A percentile compares a stretch with the other conserved stretches of the same genome.
These are phyloP conservation scores for Sycophaga agraensis DNA, from an alignment of 1,140 invertebrate genomes.

Conservation along the genomic window DNA sequence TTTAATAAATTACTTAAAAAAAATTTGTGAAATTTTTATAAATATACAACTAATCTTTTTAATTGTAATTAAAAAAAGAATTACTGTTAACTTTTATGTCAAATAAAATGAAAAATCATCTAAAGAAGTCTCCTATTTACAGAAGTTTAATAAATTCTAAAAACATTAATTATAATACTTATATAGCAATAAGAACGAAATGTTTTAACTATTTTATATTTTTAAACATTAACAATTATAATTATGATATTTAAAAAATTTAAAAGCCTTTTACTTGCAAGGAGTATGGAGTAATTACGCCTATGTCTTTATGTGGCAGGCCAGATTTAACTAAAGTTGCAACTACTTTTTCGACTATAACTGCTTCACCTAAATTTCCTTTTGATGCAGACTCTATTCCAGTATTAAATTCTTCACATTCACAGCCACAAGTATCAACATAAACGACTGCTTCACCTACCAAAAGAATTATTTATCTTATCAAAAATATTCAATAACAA, in stretches of 20 bases:
- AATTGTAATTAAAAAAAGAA: too few relatives aligned
- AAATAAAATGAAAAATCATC: too few relatives aligned
- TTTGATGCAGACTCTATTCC: slow-evolving; percentile 53
- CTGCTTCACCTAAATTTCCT: slow-evolving; percentile 64
- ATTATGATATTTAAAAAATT: too few relatives aligned
- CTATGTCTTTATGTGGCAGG: slow-evolving; percentile 57
- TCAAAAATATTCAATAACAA: not conserved
- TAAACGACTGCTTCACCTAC: slow-evolving; percentile 45
- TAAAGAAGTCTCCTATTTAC: too few relatives aligned
- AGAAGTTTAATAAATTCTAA: too few relatives aligned
- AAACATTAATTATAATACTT: too few relatives aligned
- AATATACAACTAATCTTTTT: too few relatives aligned
- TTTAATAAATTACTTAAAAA: not conserved
- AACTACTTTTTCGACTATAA: slow-evolving; percentile 58
- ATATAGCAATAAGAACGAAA: too few relatives aligned
- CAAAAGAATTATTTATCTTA: too few relatives aligned
- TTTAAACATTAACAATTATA: not conserved
- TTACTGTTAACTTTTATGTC: too few relatives aligned
- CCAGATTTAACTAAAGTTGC: slow-evolving; percentile 55
- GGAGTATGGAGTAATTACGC: slow-evolving; percentile 66
- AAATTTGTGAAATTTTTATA: too few relatives aligned
- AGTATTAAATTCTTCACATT: slow-evolving; percentile 56
- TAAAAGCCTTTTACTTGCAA: slow-evolving; percentile 52
- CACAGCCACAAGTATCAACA: slow-evolving; percentile 64
- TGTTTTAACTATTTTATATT: too few relatives aligned